phyloP scores from a whole-genome alignment of 2,888 invertebrate species.

The Volucella bombylans region DNA sequence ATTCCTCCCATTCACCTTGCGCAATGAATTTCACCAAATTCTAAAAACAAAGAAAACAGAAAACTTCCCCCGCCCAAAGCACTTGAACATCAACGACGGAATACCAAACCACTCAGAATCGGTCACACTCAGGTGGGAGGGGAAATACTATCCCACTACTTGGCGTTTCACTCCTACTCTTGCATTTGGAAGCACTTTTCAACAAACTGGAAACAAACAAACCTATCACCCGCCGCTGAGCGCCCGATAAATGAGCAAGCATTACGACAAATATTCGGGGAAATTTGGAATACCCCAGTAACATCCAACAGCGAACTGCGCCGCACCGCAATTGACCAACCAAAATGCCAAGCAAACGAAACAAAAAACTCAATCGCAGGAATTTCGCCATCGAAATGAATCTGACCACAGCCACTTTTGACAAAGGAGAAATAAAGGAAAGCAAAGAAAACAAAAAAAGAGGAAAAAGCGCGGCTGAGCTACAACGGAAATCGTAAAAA shows the following conservation, averaged over 20 bases:
- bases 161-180: constrained; percentile 57
- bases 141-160: constrained; percentile 41
- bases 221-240: constrained; percentile 75
- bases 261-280: constrained; percentile 79
- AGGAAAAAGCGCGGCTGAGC: constrained; percentile 12
- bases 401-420: background rate
- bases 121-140: constrained; percentile 38
- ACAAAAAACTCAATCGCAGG: constrained; percentile 4
- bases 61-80: constrained; percentile 6
- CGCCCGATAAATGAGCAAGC: constrained; percentile 81
- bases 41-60: background rate
- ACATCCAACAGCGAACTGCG: background rate
- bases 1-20: constrained; percentile 15
- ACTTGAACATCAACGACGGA: background rate
- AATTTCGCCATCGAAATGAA: constrained; percentile 42
- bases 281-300: constrained; percentile 72
- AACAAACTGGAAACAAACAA: constrained; percentile 10
- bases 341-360: background rate
- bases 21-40: constrained; percentile 13
- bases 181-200: constrained; percentile 14
- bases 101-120: constrained; percentile 48
- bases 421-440: constrained; percentile 41
- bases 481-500: constrained; percentile 19
- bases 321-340: constrained; percentile 34
- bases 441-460: background rate